Evolutionary conservation across 2,113 vertebrate species (phyloP).

Genomic region (Antechinus stuartii): DNA sequence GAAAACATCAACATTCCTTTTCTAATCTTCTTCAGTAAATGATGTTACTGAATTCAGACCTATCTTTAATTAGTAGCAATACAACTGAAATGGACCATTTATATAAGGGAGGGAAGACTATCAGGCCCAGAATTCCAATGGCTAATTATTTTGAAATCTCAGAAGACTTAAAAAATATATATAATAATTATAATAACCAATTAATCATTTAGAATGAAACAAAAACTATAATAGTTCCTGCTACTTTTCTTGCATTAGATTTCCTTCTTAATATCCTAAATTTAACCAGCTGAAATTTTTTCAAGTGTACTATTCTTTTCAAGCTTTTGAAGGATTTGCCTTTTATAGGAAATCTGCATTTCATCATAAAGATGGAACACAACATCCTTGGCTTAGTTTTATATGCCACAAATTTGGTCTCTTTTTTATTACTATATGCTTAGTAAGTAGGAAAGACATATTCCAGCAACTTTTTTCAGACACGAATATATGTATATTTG

Average conservation of each 20-base stretch:
- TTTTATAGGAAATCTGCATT: conserved; percentile 53
- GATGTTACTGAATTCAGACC: conserved; percentile 8
- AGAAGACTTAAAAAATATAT: conserved; percentile 10
- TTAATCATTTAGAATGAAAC: conserved; percentile 12
- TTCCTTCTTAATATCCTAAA: conserved; percentile 19
- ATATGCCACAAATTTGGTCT: conserved; percentile 15
- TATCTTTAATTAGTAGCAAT: neutral
- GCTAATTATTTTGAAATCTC: conserved; percentile 31
- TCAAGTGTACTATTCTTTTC: neutral
- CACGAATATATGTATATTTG: conserved; percentile 2
- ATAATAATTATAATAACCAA: neutral
- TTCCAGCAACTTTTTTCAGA: conserved; percentile 9
- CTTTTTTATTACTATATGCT: neutral
- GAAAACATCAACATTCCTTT: conserved; percentile 27
- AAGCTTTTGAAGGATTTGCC: conserved; percentile 39
- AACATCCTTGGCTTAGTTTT: conserved; percentile 56
- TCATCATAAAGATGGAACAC: conserved; percentile 54
- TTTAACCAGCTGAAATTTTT: conserved; percentile 41
- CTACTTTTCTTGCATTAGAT: conserved; percentile 23
- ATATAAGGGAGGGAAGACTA: neutral
- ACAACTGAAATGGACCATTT: neutral
- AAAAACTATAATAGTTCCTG: conserved; percentile 10
- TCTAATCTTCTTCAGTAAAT: neutral
- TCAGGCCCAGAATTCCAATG: neutral
- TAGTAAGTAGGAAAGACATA: conserved; percentile 34